These are phyloP conservation scores for Boloria selene DNA, from an alignment of 2,888 invertebrate genomes.

Conservation along the genomic window DNA sequence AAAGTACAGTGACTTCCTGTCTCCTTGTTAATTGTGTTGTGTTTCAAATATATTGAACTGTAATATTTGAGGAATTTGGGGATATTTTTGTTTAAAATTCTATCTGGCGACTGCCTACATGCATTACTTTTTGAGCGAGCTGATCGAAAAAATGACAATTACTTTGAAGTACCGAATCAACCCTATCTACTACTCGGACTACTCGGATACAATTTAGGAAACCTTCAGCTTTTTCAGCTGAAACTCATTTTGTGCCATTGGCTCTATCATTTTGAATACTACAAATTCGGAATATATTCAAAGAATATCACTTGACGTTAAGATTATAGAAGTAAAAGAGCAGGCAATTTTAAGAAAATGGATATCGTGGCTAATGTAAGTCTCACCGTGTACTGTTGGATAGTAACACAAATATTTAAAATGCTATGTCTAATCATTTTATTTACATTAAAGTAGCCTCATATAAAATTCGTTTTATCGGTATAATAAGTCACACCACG, in stretches of 20 bases:
- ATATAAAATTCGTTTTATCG: slow-evolving; percentile 9
- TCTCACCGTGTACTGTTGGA: slow-evolving; percentile 39
- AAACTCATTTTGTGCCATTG: slow-evolving; percentile 67
- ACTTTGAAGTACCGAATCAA: slow-evolving; percentile 81
- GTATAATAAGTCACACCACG: slow-evolving; percentile 26
- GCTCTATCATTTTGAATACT: slow-evolving; percentile 77
- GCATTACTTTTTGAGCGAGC: slow-evolving; percentile 65
- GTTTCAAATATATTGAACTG: slow-evolving; percentile 42
- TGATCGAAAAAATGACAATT: slow-evolving; percentile 79
- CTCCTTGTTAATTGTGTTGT: slow-evolving; percentile 62
- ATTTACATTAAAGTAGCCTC: not conserved
- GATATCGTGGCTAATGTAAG: slow-evolving; percentile 84
- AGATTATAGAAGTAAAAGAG: slow-evolving; percentile 35
- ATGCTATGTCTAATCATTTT: not conserved
- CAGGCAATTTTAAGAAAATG: slow-evolving; percentile 64
- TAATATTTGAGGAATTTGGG: slow-evolving; percentile 26
- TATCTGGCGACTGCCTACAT: slow-evolving; percentile 67
- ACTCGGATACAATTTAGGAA: slow-evolving; percentile 84
- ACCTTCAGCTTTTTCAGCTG: slow-evolving; percentile 55
- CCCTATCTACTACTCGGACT: slow-evolving; percentile 86
- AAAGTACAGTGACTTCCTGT: slow-evolving; percentile 68
- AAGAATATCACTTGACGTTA: slow-evolving; percentile 74
- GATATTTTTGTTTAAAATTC: slow-evolving; percentile 56
- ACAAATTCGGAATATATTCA: slow-evolving; percentile 74
- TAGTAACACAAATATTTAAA: no score